These are phyloP conservation scores for Polyommatus iphigenia DNA, from an alignment of 2,888 invertebrate species.

Conservation along the genomic window DNA sequence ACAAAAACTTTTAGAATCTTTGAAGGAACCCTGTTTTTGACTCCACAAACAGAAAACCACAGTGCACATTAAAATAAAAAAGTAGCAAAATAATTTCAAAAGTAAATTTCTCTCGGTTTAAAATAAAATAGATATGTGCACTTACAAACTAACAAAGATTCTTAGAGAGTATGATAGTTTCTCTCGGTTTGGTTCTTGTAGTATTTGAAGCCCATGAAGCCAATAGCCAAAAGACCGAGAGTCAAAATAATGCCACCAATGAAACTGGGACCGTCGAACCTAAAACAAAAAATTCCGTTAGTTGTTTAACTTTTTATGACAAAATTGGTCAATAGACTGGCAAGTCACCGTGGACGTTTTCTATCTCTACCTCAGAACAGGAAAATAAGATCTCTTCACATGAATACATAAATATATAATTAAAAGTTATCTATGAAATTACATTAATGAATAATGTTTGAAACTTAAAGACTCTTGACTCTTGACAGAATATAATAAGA, in stretches of 20 bases:
- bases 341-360: too few relatives aligned
- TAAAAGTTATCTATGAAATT: too few relatives aligned
- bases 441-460: too few relatives aligned
- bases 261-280: conserved; percentile 89
- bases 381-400: too few relatives aligned
- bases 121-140: conserved; percentile 54
- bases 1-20: conserved; percentile 38
- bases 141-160: conserved; percentile 52
- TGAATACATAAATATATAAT: too few relatives aligned
- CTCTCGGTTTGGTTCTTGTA: conserved; percentile 91
- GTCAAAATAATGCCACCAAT: conserved; percentile 92
- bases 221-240: conserved; percentile 88
- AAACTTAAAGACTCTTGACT: too few relatives aligned
- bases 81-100: conserved; percentile 38
- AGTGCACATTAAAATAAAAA: conserved; percentile 43
- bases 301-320: background rate
- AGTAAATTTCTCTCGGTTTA: conserved; percentile 38
- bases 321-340: too few relatives aligned
- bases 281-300: conserved; percentile 51
- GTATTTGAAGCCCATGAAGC: conserved; percentile 91
- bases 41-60: conserved; percentile 39
- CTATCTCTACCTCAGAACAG: too few relatives aligned
- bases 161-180: conserved; percentile 94
- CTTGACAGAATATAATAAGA: too few relatives aligned
- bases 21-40: conserved; percentile 45